Evolutionary conservation across 2,113 vertebrate genomes (phyloP), one percentile per base, ranked within the genome.

Genomic region (Tichodroma muraria): DNA sequence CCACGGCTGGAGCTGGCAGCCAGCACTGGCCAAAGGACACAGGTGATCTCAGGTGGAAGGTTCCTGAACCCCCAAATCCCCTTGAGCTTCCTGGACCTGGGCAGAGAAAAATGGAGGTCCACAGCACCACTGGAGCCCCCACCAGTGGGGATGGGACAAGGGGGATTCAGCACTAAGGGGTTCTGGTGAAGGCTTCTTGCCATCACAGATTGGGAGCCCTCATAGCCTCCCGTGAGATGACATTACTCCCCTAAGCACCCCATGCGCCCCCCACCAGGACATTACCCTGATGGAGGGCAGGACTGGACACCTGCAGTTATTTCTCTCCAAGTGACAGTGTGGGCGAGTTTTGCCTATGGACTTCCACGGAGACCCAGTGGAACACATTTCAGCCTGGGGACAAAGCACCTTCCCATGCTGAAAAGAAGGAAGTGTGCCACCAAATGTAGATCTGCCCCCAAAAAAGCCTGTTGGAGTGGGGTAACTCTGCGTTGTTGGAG

Each of bases 181-280:
- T n/a, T 70, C 76, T 31, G 6, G 35, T 12, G 8, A 37, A 93
- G 22, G 28, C 20, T 80, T 52, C 60, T 60, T 65, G 59, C 54
- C 44, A 5, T 83, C 49, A 38, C 8, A 3, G 2, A 6, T 2
- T 15, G 9, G 30, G 35, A 19, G 7, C 22, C 27, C 38, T 88
- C 8, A 16, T 20, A 89, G 61, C 37, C 52, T 75, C 56, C 40
- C 11, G 25, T 1, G 3, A 35, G 54, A 47, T 33, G 80, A 59
- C 47, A 54, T 37, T 11, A 1, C 19, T 49, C 37, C 23, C 47
- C 28, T 4, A 4, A 60, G 45, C 70, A 61, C 9, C 10, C 71
- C 0, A 0, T 4, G 5, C 25, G 11, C 13, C 27, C 30, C 37
- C 30, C 35, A n/a, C 33, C 49, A 78, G 56, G 82, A 80, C 3